Percentiles rank a stretch among this genome's conserved stretches.
These are phyloP conservation scores for Yasuhikotakia modesta DNA, from an alignment of 2,797 vertebrate species.

Conservation along the genomic window DNA sequence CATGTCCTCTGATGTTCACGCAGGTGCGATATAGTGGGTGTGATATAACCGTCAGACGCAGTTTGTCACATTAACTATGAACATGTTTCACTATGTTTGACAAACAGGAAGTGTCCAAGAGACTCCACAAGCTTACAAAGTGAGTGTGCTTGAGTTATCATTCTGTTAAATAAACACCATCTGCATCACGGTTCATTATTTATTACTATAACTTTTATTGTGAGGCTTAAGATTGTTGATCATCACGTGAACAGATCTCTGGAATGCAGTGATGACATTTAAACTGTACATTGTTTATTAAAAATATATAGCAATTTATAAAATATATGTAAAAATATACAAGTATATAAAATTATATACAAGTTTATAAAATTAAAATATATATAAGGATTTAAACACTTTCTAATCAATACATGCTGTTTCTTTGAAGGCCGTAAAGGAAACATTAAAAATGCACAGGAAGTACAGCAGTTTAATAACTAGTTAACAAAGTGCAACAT, in stretches of 20 bases:
- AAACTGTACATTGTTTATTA: background rate
- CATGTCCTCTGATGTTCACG: background rate
- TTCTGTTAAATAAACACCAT: background rate
- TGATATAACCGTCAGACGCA: background rate
- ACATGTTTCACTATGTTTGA: background rate
- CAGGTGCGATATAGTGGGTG: background rate
- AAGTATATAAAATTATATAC: too few relatives aligned
- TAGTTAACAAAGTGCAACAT: slow-evolving; percentile 25
- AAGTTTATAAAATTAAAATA: too few relatives aligned
- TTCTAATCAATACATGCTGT: slow-evolving; percentile 1
- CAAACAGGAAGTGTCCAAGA: background rate
- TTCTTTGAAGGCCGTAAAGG: background rate
- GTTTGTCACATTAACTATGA: background rate
- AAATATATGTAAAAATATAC: too few relatives aligned
- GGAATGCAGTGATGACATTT: background rate
- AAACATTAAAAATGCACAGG: background rate
- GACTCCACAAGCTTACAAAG: background rate
- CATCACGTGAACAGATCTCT: background rate
- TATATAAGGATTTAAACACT: slow-evolving; percentile 5
- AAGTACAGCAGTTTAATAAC: slow-evolving; percentile 29
- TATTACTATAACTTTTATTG: background rate
- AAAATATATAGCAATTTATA: background rate
- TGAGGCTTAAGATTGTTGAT: background rate
- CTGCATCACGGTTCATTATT: background rate
- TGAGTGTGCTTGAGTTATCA: background rate